Percentiles rank a stretch among this genome's conserved stretches.
Conservation (phyloP, 2,888 invertebrate genomes). For the Xestobium rufovillosum region DNA sequence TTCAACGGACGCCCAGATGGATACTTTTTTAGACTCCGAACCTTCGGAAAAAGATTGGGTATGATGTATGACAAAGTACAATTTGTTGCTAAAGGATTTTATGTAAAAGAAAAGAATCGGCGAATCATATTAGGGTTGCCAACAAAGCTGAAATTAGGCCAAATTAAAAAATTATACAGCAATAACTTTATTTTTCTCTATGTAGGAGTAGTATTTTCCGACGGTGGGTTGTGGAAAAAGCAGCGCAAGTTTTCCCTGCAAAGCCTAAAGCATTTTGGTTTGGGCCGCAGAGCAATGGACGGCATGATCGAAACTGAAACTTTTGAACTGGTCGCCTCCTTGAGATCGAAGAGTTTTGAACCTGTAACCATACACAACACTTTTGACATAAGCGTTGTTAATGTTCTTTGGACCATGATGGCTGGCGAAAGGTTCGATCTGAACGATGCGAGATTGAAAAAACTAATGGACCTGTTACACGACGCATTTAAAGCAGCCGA, state of each 20-base stretch:
- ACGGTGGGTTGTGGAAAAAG: conserved; percentile 58
- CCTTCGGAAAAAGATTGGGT: conserved; percentile 62
- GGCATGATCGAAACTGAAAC: conserved; percentile 53
- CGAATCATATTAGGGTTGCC: too few relatives aligned
- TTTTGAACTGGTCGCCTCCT: conserved; percentile 44
- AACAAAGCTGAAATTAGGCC: too few relatives aligned
- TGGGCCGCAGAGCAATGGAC: conserved; percentile 56
- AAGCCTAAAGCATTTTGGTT: conserved; percentile 56
- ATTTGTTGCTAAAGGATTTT: background rate
- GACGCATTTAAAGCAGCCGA: conserved; percentile 56
- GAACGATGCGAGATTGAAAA: conserved; percentile 49
- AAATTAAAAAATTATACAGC: too few relatives aligned
- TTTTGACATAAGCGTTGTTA: conserved; percentile 57
- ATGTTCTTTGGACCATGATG: conserved; percentile 62
- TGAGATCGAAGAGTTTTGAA: conserved; percentile 33
- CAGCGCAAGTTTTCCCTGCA: conserved; percentile 60
- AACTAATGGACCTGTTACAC: conserved; percentile 52
- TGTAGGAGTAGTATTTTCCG: conserved; percentile 61
- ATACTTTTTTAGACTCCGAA: conserved; percentile 59
- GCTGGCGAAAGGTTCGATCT: conserved; percentile 59
- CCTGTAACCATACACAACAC: conserved; percentile 41
- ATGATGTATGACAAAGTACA: conserved; percentile 23
- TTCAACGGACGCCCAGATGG: conserved; percentile 66
- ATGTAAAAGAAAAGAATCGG: too few relatives aligned
- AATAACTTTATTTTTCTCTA: too few relatives aligned